Conservation (phyloP, 2,888 invertebrate genomes). For the Malthinus flaveolus region DNA sequence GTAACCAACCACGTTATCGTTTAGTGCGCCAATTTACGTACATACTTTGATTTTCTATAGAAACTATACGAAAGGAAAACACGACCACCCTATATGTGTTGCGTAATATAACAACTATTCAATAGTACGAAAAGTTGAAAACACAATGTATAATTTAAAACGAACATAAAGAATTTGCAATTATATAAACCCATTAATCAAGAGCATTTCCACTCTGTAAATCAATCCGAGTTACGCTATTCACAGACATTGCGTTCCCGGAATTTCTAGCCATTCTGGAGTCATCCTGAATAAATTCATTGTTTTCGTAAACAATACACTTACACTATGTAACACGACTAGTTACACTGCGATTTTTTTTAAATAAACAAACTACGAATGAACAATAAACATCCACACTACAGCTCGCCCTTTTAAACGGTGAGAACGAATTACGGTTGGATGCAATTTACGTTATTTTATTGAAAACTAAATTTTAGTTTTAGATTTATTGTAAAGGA, state of each 20-base stretch:
- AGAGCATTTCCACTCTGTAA: slow-evolving; percentile 50
- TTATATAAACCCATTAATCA: slow-evolving; percentile 53
- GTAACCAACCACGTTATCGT: slow-evolving; percentile 13
- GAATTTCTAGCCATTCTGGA: slow-evolving; percentile 46
- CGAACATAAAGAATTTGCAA: slow-evolving; percentile 54
- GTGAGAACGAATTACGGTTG: too few relatives aligned
- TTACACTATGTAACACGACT: slow-evolving; percentile 3
- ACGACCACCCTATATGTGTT: neutral
- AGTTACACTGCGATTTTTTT: too few relatives aligned
- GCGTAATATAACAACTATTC: neutral
- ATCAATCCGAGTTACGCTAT: slow-evolving; percentile 53
- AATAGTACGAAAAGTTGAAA: neutral
- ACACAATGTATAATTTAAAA: slow-evolving; percentile 30
- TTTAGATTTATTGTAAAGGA: too few relatives aligned
- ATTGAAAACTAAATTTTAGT: too few relatives aligned
- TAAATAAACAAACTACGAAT: too few relatives aligned
- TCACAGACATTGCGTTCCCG: slow-evolving; percentile 48
- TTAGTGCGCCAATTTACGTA: neutral
- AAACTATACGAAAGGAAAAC: too few relatives aligned
- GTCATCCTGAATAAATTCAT: slow-evolving; percentile 44
- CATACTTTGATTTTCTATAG: too few relatives aligned
- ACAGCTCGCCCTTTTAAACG: too few relatives aligned
- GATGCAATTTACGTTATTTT: too few relatives aligned
- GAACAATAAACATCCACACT: too few relatives aligned
- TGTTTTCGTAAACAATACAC: slow-evolving; percentile 39